Evolutionary conservation across 2,888 invertebrate genomes (phyloP), one percentile per base, ranked within the genome.

Genomic region (Galerucella pusilla): DNA sequence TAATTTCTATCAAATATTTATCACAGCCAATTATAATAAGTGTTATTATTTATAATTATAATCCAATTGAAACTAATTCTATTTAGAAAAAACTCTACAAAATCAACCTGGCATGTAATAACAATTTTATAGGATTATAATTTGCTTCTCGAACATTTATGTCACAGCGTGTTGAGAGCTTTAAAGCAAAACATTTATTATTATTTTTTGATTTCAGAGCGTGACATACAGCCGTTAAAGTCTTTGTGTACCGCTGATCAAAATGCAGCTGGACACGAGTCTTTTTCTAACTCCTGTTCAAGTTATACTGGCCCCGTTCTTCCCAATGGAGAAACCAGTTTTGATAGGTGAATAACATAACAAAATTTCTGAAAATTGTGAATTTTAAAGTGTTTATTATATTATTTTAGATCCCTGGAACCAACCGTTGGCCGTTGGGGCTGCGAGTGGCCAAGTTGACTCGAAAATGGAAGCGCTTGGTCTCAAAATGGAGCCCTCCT

Each of bases 381-480:
- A n/a, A 16, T 57, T 12, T 12, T n/a, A 12, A 25, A 20, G 10
- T 25, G 0, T 63, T 60, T 54, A 20, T 67, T 35, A 16, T 60
- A 12, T 61, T 7, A 12, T 73, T 72, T 89, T 64, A 80, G 79
- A 77, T 79, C 90, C 81, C 91, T 91, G 86, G 91, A 93, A 89
- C 95, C 95, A 89, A 91, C 93, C 87, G 95, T 95, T 87, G 95
- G 95, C 87, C 93, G 96, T 84, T 96, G 96, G 96, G 96, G 96
- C 89, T 93, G 94, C 90, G 96, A 96, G 90, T 97, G 96, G 97
- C 97, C 97, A 91, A 96, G 96, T 96, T 97, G 97, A 97, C 96
- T 97, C 96, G 94, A 92, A 91, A 88, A 88, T 89, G 90, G 89
- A 87, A 88, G 87, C 85, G 87, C 88, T 88, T 89, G 89, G 85